phyloP scores from a whole-genome alignment of 2,113 vertebrate species.

The Phaethon lepturus region DNA sequence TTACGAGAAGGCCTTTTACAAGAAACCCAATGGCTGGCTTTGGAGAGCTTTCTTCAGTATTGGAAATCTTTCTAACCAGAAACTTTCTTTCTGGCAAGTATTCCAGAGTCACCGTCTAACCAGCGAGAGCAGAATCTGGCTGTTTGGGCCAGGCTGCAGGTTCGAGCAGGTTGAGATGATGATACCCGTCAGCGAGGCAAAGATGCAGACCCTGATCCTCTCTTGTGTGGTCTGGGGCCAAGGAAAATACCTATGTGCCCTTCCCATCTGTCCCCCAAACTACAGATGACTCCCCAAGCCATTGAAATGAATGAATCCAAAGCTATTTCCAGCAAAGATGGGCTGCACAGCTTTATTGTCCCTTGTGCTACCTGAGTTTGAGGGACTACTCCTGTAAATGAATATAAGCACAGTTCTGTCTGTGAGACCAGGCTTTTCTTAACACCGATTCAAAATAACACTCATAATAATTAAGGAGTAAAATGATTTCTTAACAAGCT shows the following conservation, averaged over 20 bases:
- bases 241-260: neutral
- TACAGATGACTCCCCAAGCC: neutral
- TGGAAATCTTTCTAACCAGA: neutral
- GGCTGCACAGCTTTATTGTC: neutral
- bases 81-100: neutral
- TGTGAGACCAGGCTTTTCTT: neutral
- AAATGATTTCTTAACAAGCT: neutral
- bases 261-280: neutral
- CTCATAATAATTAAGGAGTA: neutral
- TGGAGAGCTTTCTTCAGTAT: neutral
- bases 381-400: neutral
- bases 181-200: neutral
- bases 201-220: neutral
- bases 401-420: neutral
- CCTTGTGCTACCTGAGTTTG: neutral
- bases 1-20: neutral
- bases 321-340: neutral
- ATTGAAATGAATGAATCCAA: neutral
- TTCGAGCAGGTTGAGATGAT: neutral
- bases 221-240: neutral
- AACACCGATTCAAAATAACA: neutral
- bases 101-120: neutral
- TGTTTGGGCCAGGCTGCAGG: neutral
- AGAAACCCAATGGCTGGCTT: neutral
- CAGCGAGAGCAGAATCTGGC: neutral